Evolutionary conservation across 2,113 vertebrate genomes (phyloP).

Genomic region (Sminthopsis crassicaudata): DNA sequence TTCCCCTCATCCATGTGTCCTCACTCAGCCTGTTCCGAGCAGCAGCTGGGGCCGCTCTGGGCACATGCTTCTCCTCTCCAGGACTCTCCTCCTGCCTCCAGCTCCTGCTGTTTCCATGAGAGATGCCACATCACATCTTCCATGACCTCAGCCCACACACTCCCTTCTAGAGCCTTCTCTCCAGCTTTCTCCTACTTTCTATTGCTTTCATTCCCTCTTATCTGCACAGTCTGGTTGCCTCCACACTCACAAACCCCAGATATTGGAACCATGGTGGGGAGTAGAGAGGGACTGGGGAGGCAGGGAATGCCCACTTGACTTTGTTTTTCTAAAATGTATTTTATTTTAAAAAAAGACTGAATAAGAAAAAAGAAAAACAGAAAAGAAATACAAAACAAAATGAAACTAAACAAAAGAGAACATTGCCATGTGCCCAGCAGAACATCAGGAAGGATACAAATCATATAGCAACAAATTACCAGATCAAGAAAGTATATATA

Average conservation of each 20-base stretch:
- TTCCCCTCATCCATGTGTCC: not conserved
- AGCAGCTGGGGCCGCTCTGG: conserved; percentile 73
- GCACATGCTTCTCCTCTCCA: conserved; percentile 53
- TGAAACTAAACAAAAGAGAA: too few species aligned
- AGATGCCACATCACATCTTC: not conserved
- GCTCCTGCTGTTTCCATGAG: not conserved
- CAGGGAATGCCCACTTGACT: not conserved
- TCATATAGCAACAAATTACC: too few species aligned
- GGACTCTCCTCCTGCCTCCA: conserved; percentile 18
- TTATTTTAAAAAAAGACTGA: too few species aligned
- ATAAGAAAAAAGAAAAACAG: too few species aligned
- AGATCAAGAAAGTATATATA: too few species aligned
- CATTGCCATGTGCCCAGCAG: too few species aligned
- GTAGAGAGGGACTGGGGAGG: not conserved
- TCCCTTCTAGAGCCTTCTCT: not conserved
- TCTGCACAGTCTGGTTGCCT: not conserved
- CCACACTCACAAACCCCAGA: not conserved
- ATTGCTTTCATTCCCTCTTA: not conserved
- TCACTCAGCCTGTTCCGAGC: conserved; percentile 32
- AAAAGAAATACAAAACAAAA: too few species aligned
- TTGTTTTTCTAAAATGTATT: too few species aligned
- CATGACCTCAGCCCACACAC: not conserved
- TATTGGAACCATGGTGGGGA: not conserved
- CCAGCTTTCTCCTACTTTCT: not conserved
- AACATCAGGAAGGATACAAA: too few species aligned